phyloP scores from a whole-genome alignment of 1,140 invertebrate genomes.

The Brachionus calyciflorus region DNA sequence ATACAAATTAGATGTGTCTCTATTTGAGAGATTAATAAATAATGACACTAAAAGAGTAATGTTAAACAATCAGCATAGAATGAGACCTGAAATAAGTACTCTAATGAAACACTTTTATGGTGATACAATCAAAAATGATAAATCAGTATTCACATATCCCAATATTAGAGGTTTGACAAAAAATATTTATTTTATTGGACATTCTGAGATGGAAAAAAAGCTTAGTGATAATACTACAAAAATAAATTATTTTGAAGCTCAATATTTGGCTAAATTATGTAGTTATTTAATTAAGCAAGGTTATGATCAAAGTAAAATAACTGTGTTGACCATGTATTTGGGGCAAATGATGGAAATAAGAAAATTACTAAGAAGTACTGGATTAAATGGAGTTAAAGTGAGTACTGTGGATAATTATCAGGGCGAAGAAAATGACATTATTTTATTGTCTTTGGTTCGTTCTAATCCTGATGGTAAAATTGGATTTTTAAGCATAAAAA shows the following conservation, averaged over 20 bases:
- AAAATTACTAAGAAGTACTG: background rate
- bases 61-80: slow-evolving; percentile 52
- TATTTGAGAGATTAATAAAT: slow-evolving; percentile 71
- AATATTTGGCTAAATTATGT: slow-evolving; percentile 54
- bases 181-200: slow-evolving; percentile 60
- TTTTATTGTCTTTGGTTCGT: slow-evolving; percentile 76
- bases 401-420: slow-evolving; percentile 64
- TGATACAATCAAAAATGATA: slow-evolving; percentile 52
- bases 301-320: slow-evolving; percentile 56
- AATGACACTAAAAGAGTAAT: slow-evolving; percentile 63
- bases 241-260: slow-evolving; percentile 56
- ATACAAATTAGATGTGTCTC: slow-evolving; percentile 68
- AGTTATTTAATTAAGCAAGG: slow-evolving; percentile 58
- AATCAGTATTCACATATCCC: slow-evolving; percentile 51
- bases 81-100: slow-evolving; percentile 55
- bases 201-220: slow-evolving; percentile 51
- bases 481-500: slow-evolving; percentile 73
- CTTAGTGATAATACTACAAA: slow-evolving; percentile 55
- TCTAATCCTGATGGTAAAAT: slow-evolving; percentile 68
- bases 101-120: slow-evolving; percentile 48
- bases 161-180: slow-evolving; percentile 54
- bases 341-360: slow-evolving; percentile 53
- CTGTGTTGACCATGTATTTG: slow-evolving; percentile 59
- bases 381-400: background rate
- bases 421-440: slow-evolving; percentile 80